Conservation (phyloP, 2,797 vertebrate genomes). For the Heteromormyrus szaboi region DNA sequence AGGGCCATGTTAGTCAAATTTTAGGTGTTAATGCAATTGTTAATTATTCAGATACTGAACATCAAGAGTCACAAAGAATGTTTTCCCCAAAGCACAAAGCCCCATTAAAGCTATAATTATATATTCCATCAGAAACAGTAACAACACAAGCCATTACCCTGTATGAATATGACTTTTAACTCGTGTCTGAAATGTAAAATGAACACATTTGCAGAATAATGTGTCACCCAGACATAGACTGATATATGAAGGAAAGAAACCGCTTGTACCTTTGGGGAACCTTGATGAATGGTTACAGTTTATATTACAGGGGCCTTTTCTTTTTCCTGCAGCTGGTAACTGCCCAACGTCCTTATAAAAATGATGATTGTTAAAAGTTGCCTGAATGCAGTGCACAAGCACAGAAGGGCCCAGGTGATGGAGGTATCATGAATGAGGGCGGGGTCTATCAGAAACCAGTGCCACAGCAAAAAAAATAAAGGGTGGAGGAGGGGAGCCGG, state of each 20-base stretch:
- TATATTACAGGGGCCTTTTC: neutral
- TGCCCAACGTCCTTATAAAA: neutral
- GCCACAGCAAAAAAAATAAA: neutral
- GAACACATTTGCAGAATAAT: conserved; percentile 3
- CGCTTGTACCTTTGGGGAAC: neutral
- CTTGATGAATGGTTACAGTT: neutral
- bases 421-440: neutral
- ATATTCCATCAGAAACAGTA: neutral
- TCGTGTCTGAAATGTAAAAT: neutral
- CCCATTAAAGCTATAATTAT: conserved; percentile 1
- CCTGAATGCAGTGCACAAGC: neutral
- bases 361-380: neutral
- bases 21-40: neutral
- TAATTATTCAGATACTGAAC: conserved; percentile 1
- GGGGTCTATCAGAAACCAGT: neutral
- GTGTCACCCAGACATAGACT: neutral
- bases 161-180: neutral
- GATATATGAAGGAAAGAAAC: neutral
- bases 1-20: neutral
- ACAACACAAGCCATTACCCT: neutral
- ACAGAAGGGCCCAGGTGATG: neutral
- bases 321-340: neutral
- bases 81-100: conserved; percentile 1
- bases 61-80: neutral
- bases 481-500: neutral